A percentile compares a stretch with the other conserved stretches of the same genome.
Evolutionary conservation across 2,113 vertebrate genomes (phyloP).

Genomic region (Peromyscus leucopus): DNA sequence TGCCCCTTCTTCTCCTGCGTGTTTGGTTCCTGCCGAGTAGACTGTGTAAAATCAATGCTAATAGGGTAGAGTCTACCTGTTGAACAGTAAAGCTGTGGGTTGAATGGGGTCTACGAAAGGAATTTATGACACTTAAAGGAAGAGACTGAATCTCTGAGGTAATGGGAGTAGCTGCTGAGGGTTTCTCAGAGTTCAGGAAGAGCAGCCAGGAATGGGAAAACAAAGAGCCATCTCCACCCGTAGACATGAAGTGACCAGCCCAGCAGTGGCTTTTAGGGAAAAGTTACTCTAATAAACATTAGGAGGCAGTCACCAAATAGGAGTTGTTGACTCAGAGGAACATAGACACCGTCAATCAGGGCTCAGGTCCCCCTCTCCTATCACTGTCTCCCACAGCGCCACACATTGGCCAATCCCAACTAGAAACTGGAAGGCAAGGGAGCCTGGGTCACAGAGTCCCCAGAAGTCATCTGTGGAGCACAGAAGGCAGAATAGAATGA

Average conservation of each 20-base stretch:
- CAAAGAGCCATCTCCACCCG: not conserved
- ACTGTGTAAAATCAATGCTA: not conserved
- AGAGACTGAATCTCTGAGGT: not conserved
- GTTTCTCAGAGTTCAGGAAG: not conserved
- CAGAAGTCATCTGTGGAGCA: not conserved
- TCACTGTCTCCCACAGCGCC: not conserved
- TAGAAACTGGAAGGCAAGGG: not conserved
- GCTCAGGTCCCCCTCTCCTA: not conserved
- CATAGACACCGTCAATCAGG: fast-evolving
- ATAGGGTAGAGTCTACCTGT: not conserved
- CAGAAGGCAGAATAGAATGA: not conserved
- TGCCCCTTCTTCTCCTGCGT: not conserved
- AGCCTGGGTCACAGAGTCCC: not conserved
- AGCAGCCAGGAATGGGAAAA: not conserved
- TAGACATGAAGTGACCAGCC: not conserved
- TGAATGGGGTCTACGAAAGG: not conserved
- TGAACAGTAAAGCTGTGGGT: not conserved
- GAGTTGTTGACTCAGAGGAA: not conserved
- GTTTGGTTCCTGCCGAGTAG: not conserved
- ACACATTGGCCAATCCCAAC: not conserved
- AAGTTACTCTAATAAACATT: not conserved
- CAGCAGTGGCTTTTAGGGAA: not conserved
- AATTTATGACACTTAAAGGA: not conserved
- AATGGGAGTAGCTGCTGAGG: not conserved
- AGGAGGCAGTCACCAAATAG: not conserved